phyloP scores from a whole-genome alignment of 2,113 vertebrate species.

The Scytalopus superciliaris region DNA sequence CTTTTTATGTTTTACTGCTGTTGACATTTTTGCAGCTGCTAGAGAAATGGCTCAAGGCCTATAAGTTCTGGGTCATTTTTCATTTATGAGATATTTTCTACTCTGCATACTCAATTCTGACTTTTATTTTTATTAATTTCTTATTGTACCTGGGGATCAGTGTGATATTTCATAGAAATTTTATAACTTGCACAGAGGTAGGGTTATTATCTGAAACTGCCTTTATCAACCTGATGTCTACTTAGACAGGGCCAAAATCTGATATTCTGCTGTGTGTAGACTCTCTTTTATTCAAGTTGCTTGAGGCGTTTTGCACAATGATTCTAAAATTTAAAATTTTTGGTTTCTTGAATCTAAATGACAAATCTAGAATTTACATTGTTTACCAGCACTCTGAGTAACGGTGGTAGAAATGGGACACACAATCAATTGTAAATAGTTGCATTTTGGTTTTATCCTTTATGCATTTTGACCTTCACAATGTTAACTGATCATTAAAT shows the following conservation, averaged over 20 bases:
- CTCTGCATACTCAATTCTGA: background rate
- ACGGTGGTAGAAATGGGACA: background rate
- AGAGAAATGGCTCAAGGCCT: constrained; percentile 8
- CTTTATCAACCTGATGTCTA: background rate
- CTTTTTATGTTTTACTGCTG: constrained; percentile 38
- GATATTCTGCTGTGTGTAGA: background rate
- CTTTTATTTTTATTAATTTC: constrained; percentile 56
- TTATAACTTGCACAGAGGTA: background rate
- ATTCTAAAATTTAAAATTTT: background rate
- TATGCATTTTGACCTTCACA: constrained; percentile 14
- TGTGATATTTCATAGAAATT: constrained; percentile 6
- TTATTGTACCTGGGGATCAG: background rate
- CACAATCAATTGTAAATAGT: background rate
- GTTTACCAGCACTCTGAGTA: background rate
- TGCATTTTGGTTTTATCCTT: background rate
- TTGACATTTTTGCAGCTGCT: constrained; percentile 48
- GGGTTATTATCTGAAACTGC: background rate
- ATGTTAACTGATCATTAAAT: background rate
- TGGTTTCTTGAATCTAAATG: background rate
- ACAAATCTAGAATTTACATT: background rate
- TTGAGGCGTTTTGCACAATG: background rate
- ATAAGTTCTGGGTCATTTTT: constrained; percentile 36
- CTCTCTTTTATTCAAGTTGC: background rate
- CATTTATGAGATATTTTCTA: constrained; percentile 8
- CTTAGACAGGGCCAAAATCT: background rate